phyloP scores from a whole-genome alignment of 2,797 vertebrate genomes.

The Labroides dimidiatus region DNA sequence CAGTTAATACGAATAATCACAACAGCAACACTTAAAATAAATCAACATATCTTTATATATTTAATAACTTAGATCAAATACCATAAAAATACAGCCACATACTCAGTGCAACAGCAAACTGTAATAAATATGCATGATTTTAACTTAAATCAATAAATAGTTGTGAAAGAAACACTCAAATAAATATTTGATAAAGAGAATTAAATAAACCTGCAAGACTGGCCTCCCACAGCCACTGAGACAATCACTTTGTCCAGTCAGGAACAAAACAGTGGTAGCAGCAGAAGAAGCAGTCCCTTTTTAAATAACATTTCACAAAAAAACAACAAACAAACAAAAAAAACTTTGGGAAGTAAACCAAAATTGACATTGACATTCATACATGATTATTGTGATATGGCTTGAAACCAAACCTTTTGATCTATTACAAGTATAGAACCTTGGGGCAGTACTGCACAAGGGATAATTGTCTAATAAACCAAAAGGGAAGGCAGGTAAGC shows the following conservation, averaged over 20 bases:
- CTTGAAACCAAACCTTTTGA: slow-evolving; percentile 45
- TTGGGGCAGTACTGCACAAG: too few relatives aligned
- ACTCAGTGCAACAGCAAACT: slow-evolving; percentile 69
- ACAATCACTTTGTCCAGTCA: slow-evolving; percentile 18
- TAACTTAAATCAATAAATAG: slow-evolving; percentile 49
- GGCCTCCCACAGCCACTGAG: slow-evolving; percentile 19
- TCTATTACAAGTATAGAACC: slow-evolving; percentile 19
- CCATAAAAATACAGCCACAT: slow-evolving; percentile 54
- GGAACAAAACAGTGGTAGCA: slow-evolving; percentile 16
- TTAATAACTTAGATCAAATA: slow-evolving; percentile 57
- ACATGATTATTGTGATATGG: slow-evolving; percentile 45
- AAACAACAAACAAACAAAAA: too few relatives aligned
- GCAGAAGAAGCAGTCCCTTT: slow-evolving; percentile 4
- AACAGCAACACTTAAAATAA: slow-evolving; percentile 18
- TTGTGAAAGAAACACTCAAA: slow-evolving; percentile 72
- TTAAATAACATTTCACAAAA: slow-evolving; percentile 39
- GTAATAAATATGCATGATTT: slow-evolving; percentile 69
- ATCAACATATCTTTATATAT: slow-evolving; percentile 58
- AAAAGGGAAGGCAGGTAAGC: slow-evolving; percentile 36
- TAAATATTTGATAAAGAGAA: slow-evolving; percentile 61
- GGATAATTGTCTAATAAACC: slow-evolving; percentile 12
- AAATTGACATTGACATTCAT: slow-evolving; percentile 41
- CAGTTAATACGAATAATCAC: slow-evolving; percentile 14
- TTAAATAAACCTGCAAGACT: slow-evolving; percentile 54
- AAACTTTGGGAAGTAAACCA: slow-evolving; percentile 22